Evolutionary conservation across 2,113 vertebrate species (phyloP).

Genomic region (Muntiacus muntjak): DNA sequence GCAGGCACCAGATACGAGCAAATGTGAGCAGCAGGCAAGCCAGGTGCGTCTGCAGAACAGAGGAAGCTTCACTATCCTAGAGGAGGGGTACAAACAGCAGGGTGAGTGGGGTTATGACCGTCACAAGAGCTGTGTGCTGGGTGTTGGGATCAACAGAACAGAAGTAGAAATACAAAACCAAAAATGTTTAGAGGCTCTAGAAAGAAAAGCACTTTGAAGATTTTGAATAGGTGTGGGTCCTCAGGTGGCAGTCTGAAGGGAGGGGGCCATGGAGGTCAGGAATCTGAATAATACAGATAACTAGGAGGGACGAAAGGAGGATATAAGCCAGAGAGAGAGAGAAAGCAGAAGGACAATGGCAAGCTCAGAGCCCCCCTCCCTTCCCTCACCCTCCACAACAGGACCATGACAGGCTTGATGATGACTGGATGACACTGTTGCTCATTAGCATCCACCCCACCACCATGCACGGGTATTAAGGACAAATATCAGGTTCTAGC

Average conservation of each 20-base stretch:
- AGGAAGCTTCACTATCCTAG: background rate
- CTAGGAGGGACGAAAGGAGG: background rate
- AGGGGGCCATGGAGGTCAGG: background rate
- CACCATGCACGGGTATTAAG: background rate
- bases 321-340: background rate
- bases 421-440: background rate
- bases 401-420: background rate
- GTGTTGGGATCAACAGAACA: background rate
- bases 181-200: background rate
- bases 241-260: background rate
- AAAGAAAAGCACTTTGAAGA: background rate
- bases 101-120: background rate
- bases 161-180: background rate
- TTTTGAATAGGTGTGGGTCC: background rate
- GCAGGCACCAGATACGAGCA: background rate
- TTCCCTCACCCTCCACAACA: background rate
- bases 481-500: background rate
- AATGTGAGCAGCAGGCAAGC: background rate
- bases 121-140: background rate
- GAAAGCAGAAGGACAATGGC: background rate
- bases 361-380: background rate
- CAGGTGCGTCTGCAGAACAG: background rate
- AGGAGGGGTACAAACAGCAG: background rate
- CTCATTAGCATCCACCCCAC: background rate
- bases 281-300: background rate